Percentiles rank a stretch among this genome's conserved stretches.
These are phyloP conservation scores for Taxidea taxus DNA, from an alignment of 2,113 vertebrate species.

Conservation along the genomic window DNA sequence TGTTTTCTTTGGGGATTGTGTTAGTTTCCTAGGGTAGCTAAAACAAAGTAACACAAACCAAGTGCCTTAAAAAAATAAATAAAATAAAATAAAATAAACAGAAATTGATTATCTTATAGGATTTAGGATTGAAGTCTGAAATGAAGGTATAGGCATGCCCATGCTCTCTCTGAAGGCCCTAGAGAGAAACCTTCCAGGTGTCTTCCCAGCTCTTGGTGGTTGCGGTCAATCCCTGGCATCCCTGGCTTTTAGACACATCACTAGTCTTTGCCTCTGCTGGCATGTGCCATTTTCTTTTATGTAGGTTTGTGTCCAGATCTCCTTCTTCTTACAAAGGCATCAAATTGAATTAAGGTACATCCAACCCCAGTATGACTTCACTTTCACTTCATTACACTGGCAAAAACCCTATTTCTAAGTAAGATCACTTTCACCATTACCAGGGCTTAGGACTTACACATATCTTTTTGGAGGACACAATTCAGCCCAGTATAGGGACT, in stretches of 20 bases:
- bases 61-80: neutral
- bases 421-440: neutral
- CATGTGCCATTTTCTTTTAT: neutral
- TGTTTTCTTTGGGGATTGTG: neutral
- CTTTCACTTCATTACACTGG: neutral
- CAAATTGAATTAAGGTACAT: neutral
- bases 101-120: neutral
- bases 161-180: neutral
- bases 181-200: accelerated
- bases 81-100: neutral
- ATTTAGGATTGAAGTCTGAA: neutral
- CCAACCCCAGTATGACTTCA: neutral
- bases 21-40: neutral
- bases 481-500: neutral
- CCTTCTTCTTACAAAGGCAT: neutral
- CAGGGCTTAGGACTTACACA: neutral
- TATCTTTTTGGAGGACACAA: neutral
- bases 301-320: neutral
- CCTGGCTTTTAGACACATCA: neutral
- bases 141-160: accelerated
- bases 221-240: neutral
- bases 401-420: neutral
- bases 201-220: neutral
- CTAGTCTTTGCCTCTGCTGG: neutral
- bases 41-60: accelerated